Evolutionary conservation across 2,888 invertebrate species (phyloP), one percentile per base, ranked within the genome.

Genomic region (Bedellia somnulentella): DNA sequence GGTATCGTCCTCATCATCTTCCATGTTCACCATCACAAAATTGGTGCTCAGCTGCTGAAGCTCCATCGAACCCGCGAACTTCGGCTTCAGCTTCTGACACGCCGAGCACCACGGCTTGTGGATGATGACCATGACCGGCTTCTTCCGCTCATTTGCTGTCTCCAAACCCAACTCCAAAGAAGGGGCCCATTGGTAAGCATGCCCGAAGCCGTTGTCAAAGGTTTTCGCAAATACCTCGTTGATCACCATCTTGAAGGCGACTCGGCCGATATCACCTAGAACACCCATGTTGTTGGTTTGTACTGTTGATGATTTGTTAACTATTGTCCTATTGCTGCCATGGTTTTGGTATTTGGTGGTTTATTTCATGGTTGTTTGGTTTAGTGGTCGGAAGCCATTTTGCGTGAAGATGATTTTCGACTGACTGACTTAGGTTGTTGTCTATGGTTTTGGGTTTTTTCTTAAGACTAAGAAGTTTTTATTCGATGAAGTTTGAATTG

Each of bases 21-120:
- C 47, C 27, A 80, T 49, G 49, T 84, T 83, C 9, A 86, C 80
- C 84, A 86, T 85, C 3, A 85, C 71, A 47, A 86, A 85, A 30
- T 81, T 63, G 42, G 71, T 62, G 46, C 84, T 83, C 34, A 84
- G 49, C 2, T 37, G 40, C 39, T 76, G 71, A 26, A 85, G 79
- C 39, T 80, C 79, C 5, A 61, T 33, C 2, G 81, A 81, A 24
- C 55, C 66, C 0, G 80, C 77, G 47, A 85, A 81, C 46, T 80
- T 79, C 0, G 82, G 80, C 45, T 82, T 83, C 35, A 86, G 54
- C 29, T 77, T 78, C 52, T 79, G 78, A 45, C 85, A 86, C 2
- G 83, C 81, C 2, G 80, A 70, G 50, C 86, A 86, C 79, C 82
- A 82, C 0, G 79, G 67, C 47, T 82, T 85, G 49, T 86, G 84